A percentile compares a stretch with the other conserved stretches of the same genome.
Evolutionary conservation across 1,140 invertebrate genomes (phyloP).

Genomic region (Drosophila sechellia): DNA sequence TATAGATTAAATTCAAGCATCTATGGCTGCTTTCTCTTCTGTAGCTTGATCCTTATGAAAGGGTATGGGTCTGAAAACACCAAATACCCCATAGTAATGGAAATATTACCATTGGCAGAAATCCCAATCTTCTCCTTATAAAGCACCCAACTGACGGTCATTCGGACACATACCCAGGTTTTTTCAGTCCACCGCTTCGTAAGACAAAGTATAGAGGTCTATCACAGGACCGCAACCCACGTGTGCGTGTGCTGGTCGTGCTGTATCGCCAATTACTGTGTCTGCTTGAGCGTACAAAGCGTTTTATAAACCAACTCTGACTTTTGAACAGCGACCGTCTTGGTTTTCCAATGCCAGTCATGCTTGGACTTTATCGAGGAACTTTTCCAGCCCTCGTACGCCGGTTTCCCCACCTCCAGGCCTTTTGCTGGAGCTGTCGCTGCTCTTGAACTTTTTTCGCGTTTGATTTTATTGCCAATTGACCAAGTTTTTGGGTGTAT

Average conservation of each 20-base stretch:
- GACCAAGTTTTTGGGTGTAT: constrained; percentile 80
- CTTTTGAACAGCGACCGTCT: constrained; percentile 8
- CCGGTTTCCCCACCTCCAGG: not conserved
- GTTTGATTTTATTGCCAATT: constrained; percentile 83
- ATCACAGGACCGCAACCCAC: constrained; percentile 26
- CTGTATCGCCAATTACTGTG: constrained; percentile 80
- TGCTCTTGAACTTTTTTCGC: constrained; percentile 74
- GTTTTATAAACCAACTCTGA: constrained; percentile 77
- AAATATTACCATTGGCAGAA: no score
- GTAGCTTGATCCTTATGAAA: no score
- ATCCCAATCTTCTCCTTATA: not conserved
- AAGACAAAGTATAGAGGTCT: constrained; percentile 53
- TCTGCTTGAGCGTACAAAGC: constrained; percentile 82
- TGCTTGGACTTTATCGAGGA: constrained; percentile 75
- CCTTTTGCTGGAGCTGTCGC: constrained; percentile 19
- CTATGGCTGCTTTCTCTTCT: no score
- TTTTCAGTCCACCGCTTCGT: constrained; percentile 8
- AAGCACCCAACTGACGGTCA: not conserved
- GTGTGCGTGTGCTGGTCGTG: constrained; percentile 15
- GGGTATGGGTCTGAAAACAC: no score
- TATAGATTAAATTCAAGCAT: no score
- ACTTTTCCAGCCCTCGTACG: constrained; percentile 47
- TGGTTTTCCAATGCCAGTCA: constrained; percentile 71
- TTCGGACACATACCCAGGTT: not conserved
- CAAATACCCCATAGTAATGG: not conserved